These are phyloP conservation scores for Netelia melanura DNA, from an alignment of 2,888 invertebrate species.

Conservation along the genomic window DNA sequence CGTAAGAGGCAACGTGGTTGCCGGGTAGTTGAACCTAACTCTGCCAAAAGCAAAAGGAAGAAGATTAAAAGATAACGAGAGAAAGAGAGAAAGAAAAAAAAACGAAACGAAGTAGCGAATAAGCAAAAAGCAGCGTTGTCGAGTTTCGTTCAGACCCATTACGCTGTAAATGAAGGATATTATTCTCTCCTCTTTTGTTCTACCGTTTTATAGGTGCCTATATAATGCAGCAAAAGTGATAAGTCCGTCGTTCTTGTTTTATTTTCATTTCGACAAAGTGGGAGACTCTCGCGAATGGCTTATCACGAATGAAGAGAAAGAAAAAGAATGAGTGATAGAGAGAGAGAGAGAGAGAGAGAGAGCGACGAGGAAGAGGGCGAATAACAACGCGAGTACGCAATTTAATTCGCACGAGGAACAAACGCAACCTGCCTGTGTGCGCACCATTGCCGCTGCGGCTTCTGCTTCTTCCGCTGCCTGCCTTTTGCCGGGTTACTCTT, in stretches of 20 bases:
- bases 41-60: slow-evolving; percentile 7
- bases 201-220: slow-evolving; percentile 8
- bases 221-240: slow-evolving; percentile 33
- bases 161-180: slow-evolving; percentile 40
- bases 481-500: not conserved
- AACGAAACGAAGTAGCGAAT: not conserved
- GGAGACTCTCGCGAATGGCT: slow-evolving; percentile 14
- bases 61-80: not conserved
- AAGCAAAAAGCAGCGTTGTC: not conserved
- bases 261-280: slow-evolving; percentile 42
- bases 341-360: slow-evolving; percentile 57
- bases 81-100: not conserved
- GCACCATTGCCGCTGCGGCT: not conserved
- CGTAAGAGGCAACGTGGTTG: slow-evolving; percentile 14
- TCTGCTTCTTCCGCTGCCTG: not conserved
- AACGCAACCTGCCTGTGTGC: slow-evolving; percentile 38
- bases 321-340: too few species aligned
- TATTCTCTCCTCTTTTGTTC: slow-evolving; percentile 51
- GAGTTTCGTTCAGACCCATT: slow-evolving; percentile 34
- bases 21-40: slow-evolving; percentile 11
- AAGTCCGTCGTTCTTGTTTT: slow-evolving; percentile 17
- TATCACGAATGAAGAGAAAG: not conserved
- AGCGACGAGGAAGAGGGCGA: slow-evolving; percentile 27
- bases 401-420: slow-evolving; percentile 60
- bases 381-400: slow-evolving; percentile 49